A percentile compares a stretch with the other conserved stretches of the same genome.
These are phyloP conservation scores for Liodrosophila aerea DNA, from an alignment of 2,888 invertebrate species.

Conservation along the genomic window DNA sequence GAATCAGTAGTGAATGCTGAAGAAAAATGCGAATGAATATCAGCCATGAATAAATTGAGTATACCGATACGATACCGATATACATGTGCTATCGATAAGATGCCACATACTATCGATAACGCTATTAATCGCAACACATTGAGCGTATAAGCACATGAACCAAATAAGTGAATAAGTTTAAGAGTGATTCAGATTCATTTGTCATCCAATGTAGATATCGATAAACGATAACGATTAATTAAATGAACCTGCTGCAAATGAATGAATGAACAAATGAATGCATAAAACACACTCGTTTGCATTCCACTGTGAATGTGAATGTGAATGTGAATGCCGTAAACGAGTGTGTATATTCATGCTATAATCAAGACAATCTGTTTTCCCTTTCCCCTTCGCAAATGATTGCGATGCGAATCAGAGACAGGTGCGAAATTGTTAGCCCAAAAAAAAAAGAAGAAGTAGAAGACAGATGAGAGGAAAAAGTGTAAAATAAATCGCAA, in stretches of 20 bases:
- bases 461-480: not conserved
- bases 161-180: too few relatives aligned
- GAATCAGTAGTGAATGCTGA: not conserved
- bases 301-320: not conserved
- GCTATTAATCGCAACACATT: too few relatives aligned
- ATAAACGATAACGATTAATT: too few relatives aligned
- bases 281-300: not conserved
- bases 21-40: not conserved
- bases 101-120: too few relatives aligned
- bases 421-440: constrained; percentile 44
- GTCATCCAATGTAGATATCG: too few relatives aligned
- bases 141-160: too few relatives aligned
- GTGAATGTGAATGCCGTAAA: not conserved
- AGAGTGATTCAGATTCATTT: too few relatives aligned
- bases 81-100: too few relatives aligned
- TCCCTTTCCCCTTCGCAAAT: constrained; percentile 3
- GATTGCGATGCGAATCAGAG: constrained; percentile 23
- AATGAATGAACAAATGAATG: not conserved
- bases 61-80: too few relatives aligned
- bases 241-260: too few relatives aligned
- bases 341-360: constrained; percentile 2
- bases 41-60: too few relatives aligned
- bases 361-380: constrained; percentile 12
- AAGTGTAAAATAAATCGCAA: constrained; percentile 33
- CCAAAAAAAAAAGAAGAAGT: constrained; percentile 6